phyloP scores from a whole-genome alignment of 1,140 invertebrate genomes.

The Eupristina koningsbergeri region DNA sequence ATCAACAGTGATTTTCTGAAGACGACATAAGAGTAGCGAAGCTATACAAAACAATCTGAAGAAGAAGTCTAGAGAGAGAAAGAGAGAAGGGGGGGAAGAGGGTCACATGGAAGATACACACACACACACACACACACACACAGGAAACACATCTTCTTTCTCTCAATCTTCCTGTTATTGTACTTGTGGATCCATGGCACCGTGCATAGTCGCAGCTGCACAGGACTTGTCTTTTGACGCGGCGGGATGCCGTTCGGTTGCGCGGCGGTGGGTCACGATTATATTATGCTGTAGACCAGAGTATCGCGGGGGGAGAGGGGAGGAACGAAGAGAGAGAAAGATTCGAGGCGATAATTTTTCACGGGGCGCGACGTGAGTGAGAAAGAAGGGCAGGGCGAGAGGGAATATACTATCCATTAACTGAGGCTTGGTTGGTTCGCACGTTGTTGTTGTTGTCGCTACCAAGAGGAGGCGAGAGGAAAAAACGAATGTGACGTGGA shows the following conservation, averaged over 20 bases:
- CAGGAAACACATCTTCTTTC: background rate
- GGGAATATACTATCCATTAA: conserved; percentile 66
- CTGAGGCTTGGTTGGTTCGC: conserved; percentile 68
- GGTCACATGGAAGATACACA: conserved; percentile 25
- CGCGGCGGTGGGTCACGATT: conserved; percentile 55
- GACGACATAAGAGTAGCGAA: background rate
- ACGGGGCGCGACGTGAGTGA: background rate
- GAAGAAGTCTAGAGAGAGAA: background rate
- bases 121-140: background rate
- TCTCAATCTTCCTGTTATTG: background rate
- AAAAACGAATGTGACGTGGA: no score
- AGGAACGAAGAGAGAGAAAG: background rate
- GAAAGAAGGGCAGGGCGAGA: background rate
- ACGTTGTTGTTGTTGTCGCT: conserved; percentile 63
- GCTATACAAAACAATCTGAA: background rate
- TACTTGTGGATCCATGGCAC: background rate
- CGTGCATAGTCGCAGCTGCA: conserved; percentile 20
- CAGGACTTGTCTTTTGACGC: conserved; percentile 9
- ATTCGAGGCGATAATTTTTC: conserved; percentile 36
- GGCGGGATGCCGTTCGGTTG: conserved; percentile 28
- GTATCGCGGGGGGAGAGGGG: background rate
- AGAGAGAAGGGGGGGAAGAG: background rate
- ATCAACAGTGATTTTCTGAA: background rate
- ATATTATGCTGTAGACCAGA: conserved; percentile 30
- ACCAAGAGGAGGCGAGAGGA: background rate